Evolutionary conservation across 2,113 vertebrate genomes (phyloP).

Genomic region (Nansenia antarctica): DNA sequence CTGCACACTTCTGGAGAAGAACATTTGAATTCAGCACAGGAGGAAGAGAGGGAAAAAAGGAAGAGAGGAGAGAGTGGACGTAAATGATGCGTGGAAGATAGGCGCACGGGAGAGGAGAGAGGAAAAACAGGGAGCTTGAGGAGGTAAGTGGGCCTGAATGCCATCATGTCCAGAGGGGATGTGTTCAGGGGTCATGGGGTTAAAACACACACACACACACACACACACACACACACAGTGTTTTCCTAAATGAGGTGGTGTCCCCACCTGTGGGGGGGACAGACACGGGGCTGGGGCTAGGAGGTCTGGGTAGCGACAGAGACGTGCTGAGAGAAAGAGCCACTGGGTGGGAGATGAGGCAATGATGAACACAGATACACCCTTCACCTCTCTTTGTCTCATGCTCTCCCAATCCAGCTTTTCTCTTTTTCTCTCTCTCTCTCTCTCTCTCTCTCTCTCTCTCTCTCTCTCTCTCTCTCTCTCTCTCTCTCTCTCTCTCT

Average conservation of each 20-base stretch:
- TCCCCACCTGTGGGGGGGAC: background rate
- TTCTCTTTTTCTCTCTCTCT: background rate
- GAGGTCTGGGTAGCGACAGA: background rate
- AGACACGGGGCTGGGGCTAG: background rate
- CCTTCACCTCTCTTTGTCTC: background rate
- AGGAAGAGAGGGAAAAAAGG: background rate
- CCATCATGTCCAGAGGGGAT: background rate
- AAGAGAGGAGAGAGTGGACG: background rate
- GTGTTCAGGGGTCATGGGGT: conserved; percentile 46
- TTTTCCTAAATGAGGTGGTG: background rate
- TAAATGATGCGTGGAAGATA: background rate
- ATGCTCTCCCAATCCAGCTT: background rate
- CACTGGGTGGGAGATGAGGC: background rate
- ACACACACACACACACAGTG: too few relatives aligned
- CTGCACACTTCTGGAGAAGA: too few relatives aligned
- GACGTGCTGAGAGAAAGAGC: conserved; percentile 1
- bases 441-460: too few relatives aligned
- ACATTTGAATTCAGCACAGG: background rate
- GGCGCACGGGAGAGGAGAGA: background rate
- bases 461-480: background rate
- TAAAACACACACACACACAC: background rate
- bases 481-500: too few relatives aligned
- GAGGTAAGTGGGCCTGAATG: conserved; percentile 1
- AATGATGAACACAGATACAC: background rate
- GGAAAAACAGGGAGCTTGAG: background rate